phyloP scores from a whole-genome alignment of 2,113 vertebrate genomes.

The Ceyx melanurus region DNA sequence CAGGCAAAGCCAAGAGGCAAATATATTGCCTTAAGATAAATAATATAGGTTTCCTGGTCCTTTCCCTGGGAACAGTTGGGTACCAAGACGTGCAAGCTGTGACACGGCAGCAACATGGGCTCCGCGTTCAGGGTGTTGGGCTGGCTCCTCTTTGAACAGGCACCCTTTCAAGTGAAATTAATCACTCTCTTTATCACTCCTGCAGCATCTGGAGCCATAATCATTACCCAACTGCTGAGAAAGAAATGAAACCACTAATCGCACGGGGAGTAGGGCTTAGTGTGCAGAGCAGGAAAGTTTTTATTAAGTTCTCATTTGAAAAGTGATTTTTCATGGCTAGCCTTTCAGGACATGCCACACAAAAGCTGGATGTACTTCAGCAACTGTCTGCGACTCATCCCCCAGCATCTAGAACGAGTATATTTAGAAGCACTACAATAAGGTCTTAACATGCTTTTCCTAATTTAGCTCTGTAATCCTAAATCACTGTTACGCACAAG shows the following conservation, averaged over 20 bases:
- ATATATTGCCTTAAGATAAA: not conserved
- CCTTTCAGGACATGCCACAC: slow-evolving; percentile 45
- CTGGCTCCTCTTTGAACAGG: slow-evolving; percentile 85
- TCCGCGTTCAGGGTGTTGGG: slow-evolving; percentile 58
- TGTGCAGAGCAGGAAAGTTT: slow-evolving; percentile 74
- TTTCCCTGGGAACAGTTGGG: slow-evolving; percentile 48
- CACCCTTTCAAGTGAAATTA: slow-evolving; percentile 92
- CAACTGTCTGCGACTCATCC: not conserved
- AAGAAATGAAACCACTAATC: slow-evolving; percentile 93
- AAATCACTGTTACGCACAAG: not conserved
- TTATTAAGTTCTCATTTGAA: slow-evolving; percentile 82
- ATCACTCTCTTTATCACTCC: slow-evolving; percentile 95
- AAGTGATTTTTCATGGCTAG: slow-evolving; percentile 76
- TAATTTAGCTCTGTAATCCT: slow-evolving; percentile 3
- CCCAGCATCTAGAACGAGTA: not conserved
- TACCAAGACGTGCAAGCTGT: slow-evolving; percentile 35
- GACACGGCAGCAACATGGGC: slow-evolving; percentile 56
- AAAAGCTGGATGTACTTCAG: slow-evolving; percentile 8
- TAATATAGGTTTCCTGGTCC: not conserved
- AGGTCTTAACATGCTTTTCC: slow-evolving; percentile 20
- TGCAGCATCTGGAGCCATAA: slow-evolving; percentile 83
- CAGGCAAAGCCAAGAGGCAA: not conserved
- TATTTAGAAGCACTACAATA: not conserved
- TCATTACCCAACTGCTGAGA: slow-evolving; percentile 92
- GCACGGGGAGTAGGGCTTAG: slow-evolving; percentile 76